Conservation (phyloP, 1,140 invertebrate genomes). For the Drosophila kurseongensis region DNA sequence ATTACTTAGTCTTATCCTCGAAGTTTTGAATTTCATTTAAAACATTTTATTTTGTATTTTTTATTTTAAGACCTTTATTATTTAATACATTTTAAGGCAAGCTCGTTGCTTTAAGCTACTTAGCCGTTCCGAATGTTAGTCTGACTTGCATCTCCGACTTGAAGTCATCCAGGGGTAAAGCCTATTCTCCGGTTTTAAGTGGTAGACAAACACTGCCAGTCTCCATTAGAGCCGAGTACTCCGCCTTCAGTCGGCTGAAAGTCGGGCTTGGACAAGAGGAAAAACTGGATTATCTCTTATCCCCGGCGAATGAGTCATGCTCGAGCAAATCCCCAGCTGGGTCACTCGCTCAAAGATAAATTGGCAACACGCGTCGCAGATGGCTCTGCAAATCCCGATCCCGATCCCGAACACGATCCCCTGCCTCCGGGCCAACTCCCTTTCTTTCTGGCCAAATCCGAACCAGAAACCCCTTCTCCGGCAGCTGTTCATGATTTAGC, state of each 20-base stretch:
- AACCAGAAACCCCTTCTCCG: constrained; percentile 8
- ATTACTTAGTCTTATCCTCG: no score
- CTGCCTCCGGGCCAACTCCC: constrained; percentile 1
- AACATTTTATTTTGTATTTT: no score
- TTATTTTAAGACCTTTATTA: no score
- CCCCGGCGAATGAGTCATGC: constrained; percentile 55
- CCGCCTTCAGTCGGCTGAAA: constrained; percentile 2
- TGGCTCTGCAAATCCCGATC: constrained; percentile 29
- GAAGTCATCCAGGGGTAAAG: not conserved
- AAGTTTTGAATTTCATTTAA: no score
- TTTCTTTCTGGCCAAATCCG: constrained; percentile 13
- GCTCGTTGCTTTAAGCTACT: not conserved
- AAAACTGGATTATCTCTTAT: constrained; percentile 67
- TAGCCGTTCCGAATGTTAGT: not conserved
- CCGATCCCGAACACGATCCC: not conserved
- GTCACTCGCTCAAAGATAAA: constrained; percentile 67
- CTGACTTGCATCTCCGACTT: not conserved
- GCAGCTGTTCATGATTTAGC: constrained; percentile 39
- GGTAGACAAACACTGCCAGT: constrained; percentile 12
- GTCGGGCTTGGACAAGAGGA: not conserved
- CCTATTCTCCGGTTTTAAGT: constrained; percentile 8
- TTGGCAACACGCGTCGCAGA: constrained; percentile 76
- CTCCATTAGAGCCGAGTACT: constrained; percentile 22
- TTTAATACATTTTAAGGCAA: not conserved
- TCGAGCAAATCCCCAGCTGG: constrained; percentile 55